Evolutionary conservation across 2,113 vertebrate species (phyloP).

Genomic region (Aspiorhynchus laticeps): DNA sequence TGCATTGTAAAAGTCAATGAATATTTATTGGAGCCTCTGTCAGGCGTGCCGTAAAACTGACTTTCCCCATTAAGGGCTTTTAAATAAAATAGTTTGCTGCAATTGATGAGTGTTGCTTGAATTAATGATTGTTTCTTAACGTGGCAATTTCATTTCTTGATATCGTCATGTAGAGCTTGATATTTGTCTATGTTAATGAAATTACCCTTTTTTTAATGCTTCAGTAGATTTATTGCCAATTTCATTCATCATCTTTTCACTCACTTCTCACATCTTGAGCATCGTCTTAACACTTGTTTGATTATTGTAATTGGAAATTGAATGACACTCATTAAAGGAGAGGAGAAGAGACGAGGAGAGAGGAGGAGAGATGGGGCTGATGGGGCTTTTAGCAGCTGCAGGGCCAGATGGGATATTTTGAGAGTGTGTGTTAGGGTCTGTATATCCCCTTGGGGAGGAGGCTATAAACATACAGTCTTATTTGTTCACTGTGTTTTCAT

Average conservation of each 20-base stretch:
- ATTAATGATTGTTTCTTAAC: conserved; percentile 3
- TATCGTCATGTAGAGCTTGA: neutral
- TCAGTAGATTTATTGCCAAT: conserved; percentile 34
- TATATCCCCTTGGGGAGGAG: conserved; percentile 62
- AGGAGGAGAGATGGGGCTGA: neutral
- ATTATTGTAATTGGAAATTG: conserved; percentile 36
- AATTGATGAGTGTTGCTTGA: neutral
- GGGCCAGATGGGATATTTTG: conserved; percentile 76
- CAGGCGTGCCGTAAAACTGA: neutral
- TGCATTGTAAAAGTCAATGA: neutral
- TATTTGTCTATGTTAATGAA: neutral
- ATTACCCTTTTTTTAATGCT: conserved; percentile 5
- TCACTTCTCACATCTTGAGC: conserved; percentile 32
- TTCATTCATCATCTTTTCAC: conserved; percentile 37
- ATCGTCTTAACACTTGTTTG: conserved; percentile 3
- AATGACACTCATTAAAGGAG: conserved; percentile 1
- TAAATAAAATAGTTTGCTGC: neutral
- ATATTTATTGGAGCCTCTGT: neutral
- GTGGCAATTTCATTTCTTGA: conserved; percentile 21
- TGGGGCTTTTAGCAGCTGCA: conserved; percentile 66
- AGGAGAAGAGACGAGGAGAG: conserved; percentile 36
- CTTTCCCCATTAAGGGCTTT: conserved; percentile 8
- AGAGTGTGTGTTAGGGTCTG: conserved; percentile 72
- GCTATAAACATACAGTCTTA: conserved; percentile 56
- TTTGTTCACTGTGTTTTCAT: conserved; percentile 7